Evolutionary conservation across 2,113 vertebrate genomes (phyloP), one percentile per base, ranked within the genome.

Genomic region (Rattus rattus): DNA sequence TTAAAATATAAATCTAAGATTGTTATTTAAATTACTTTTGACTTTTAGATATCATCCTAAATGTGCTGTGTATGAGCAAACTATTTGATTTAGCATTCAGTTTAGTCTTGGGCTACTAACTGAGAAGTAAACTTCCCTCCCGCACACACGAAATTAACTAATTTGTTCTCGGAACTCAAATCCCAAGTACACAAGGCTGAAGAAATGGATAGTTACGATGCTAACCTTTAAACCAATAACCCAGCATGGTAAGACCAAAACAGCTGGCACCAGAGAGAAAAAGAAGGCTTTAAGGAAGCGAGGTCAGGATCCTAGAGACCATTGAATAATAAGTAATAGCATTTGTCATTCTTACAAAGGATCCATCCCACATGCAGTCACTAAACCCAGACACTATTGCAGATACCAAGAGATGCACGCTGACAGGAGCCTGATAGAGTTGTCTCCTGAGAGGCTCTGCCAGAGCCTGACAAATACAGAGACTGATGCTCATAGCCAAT

Each of bases 1-100:
- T 54, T 2, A 88, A 96, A 91, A 94, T 69, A 79, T 61, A 67
- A 89, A 91, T 5, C 63, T 56, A 75, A 93, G 69, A 92, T 86
- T 73, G 3, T n/a, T 84, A 75, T 81, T 63, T 83, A 94, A 87
- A 75, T 93, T 54, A 91, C 67, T 76, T 63, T 90, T 89, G 88
- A 84, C 6, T 92, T 85, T 92, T 70, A 91, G 95, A 56, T 77
- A 77, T 30, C 47, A 67, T 67, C 39, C 83, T 84, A 75, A n/a
- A 19, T 47, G 54, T 94, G 2, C 33, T 8, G 13, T 72, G 79
- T 72, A 69, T 61, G 43, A 92, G 63, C 90, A 83, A 83, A 72
- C 20, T 56, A 9, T 24, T 49, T 43, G 90, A 90, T 81, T 95
- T 83, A 92, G 94, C 24, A 86, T 75, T 91, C 93, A 96, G 36